Evolutionary conservation across 92 coral and sea anemone genomes (phyloP).

Genomic region (Actinernus sp.): DNA sequence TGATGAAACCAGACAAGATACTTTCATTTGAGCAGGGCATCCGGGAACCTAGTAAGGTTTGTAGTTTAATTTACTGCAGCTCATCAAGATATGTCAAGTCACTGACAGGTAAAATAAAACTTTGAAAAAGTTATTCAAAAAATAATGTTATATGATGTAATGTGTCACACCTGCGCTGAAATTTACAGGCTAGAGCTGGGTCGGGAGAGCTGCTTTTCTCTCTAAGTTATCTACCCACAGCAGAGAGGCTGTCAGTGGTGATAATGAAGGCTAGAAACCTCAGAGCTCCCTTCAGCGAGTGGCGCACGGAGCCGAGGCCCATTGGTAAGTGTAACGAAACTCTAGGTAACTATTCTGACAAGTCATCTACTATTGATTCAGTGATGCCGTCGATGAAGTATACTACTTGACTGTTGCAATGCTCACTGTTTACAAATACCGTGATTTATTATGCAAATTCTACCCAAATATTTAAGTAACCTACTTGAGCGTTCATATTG

Average conservation of each 20-base stretch:
- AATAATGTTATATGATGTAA: neutral
- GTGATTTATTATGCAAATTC: too few relatives aligned
- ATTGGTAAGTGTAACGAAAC: conserved; percentile 76
- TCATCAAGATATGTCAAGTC: too few relatives aligned
- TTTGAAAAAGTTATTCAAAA: too few relatives aligned
- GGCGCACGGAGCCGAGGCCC: conserved; percentile 70
- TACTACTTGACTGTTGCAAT: too few relatives aligned
- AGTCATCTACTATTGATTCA: too few relatives aligned
- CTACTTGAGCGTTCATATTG: too few relatives aligned
- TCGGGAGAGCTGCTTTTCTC: conserved; percentile 88
- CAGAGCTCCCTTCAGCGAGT: conserved; percentile 70
- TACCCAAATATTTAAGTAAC: too few relatives aligned
- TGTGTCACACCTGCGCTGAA: neutral
- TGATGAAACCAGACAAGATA: conserved; percentile 61
- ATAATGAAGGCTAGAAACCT: conserved; percentile 95
- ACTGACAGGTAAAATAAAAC: too few relatives aligned
- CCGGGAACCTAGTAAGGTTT: conserved; percentile 55
- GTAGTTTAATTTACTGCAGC: too few relatives aligned
- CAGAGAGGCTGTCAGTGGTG: conserved; percentile 90
- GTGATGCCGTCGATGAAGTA: too few relatives aligned
- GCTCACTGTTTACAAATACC: too few relatives aligned
- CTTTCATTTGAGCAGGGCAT: conserved; percentile 56
- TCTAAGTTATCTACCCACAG: conserved; percentile 95
- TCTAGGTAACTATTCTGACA: too few relatives aligned
- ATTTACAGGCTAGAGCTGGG: neutral